Conservation (phyloP, 1,140 invertebrate genomes). For the Dendroctonus valens region DNA sequence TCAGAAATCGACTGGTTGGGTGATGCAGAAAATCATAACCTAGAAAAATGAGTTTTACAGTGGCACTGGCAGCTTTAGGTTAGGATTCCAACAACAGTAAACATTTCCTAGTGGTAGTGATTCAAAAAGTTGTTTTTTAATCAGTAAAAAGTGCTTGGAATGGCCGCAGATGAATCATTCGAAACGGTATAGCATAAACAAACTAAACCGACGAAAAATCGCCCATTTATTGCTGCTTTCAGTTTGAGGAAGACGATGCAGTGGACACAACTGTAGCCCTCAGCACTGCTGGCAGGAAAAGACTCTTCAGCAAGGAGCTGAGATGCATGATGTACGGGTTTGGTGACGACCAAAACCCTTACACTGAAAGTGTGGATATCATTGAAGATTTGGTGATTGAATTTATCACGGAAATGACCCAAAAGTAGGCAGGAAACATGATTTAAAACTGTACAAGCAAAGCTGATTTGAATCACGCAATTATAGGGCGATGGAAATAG, state of each 20-base stretch:
- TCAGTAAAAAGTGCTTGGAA: background rate
- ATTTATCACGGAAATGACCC: conserved; percentile 94
- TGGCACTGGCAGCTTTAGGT: too few relatives aligned
- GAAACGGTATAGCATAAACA: conserved; percentile 9
- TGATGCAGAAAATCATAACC: too few relatives aligned
- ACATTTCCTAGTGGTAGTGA: too few relatives aligned
- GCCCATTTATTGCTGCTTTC: conserved; percentile 20
- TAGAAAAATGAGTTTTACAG: too few relatives aligned
- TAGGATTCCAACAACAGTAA: too few relatives aligned
- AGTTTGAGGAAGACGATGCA: conserved; percentile 66
- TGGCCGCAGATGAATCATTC: conserved; percentile 29
- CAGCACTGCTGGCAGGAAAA: conserved; percentile 66
- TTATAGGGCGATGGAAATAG: conserved; percentile 93
- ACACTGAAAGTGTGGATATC: conserved; percentile 97
- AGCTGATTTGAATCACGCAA: too few relatives aligned
- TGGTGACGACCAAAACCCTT: conserved; percentile 99
- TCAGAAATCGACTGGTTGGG: too few relatives aligned
- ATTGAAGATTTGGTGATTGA: conserved; percentile 97
- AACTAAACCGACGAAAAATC: background rate
- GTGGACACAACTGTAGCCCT: conserved; percentile 64
- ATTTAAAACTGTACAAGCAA: too few relatives aligned
- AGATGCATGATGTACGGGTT: conserved; percentile 99
- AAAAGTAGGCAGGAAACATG: conserved; percentile 57
- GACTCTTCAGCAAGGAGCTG: conserved; percentile 87
- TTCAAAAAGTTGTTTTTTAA: too few relatives aligned